Conservation (phyloP, 2,888 invertebrate species). For the Chouioia cunea region DNA sequence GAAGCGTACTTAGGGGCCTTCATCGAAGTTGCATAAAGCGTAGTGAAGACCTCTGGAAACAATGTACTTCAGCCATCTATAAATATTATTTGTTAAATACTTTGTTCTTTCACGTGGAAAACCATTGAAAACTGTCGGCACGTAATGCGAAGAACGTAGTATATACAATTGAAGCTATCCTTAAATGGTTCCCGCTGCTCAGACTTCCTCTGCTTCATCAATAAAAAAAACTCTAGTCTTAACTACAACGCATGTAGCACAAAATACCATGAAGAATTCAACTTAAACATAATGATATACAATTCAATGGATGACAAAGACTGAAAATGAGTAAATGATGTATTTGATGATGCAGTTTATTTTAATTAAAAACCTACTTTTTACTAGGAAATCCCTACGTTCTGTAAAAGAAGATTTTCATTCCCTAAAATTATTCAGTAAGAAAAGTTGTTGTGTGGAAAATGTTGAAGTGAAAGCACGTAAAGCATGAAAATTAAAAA, state of each 20-base stretch:
- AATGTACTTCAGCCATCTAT: constrained; percentile 40
- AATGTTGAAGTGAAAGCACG: constrained; percentile 15
- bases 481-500: constrained; percentile 33
- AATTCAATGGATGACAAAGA: constrained; percentile 14
- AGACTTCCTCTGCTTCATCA: constrained; percentile 52
- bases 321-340: background rate
- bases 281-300: constrained; percentile 22
- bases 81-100: constrained; percentile 21
- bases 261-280: constrained; percentile 34
- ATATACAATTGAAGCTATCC: constrained; percentile 41
- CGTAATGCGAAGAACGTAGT: constrained; percentile 7
- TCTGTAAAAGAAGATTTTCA: constrained; percentile 25
- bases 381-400: background rate
- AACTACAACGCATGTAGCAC: constrained; percentile 29
- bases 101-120: constrained; percentile 16
- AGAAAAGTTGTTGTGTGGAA: constrained; percentile 44
- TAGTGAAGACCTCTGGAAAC: constrained; percentile 42
- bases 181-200: constrained; percentile 54
- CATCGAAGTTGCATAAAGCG: constrained; percentile 45
- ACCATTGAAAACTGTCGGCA: constrained; percentile 18
- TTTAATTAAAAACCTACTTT: background rate
- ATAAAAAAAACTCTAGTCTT: constrained; percentile 30
- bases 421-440: constrained; percentile 44
- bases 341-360: background rate
- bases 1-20: constrained; percentile 34